These are phyloP conservation scores for Leiothrix lutea DNA, from an alignment of 2,113 vertebrate species.

Conservation along the genomic window DNA sequence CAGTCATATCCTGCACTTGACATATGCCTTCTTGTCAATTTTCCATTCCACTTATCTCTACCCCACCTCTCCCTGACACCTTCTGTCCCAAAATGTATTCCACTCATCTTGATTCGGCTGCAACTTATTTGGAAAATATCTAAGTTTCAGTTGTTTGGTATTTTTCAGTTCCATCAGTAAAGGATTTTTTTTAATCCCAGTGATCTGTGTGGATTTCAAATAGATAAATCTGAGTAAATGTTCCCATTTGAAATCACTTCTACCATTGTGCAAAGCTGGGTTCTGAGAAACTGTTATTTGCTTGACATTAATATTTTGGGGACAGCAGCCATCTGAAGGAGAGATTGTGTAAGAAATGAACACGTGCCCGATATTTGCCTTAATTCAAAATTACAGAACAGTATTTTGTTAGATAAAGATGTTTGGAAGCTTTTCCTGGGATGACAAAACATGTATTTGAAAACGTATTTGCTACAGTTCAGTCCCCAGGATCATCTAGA, in stretches of 20 bases:
- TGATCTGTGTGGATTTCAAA: background rate
- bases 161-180: background rate
- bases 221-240: background rate
- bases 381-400: background rate
- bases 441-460: background rate
- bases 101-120: background rate
- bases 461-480: background rate
- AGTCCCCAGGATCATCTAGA: background rate
- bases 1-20: background rate
- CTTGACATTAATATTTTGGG: background rate
- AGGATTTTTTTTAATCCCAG: background rate
- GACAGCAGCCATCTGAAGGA: background rate
- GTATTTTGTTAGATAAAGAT: background rate
- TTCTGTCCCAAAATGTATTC: background rate
- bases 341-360: background rate
- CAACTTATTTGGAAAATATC: background rate
- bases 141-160: background rate
- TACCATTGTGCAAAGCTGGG: background rate
- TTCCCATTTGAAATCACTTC: background rate
- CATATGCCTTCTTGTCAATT: background rate
- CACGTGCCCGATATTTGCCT: background rate
- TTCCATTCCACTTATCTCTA: background rate
- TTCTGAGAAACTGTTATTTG: background rate
- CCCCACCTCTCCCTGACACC: background rate
- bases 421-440: background rate